These are phyloP conservation scores for Erethizon dorsatum DNA, from an alignment of 2,797 vertebrate species.

Conservation along the genomic window DNA sequence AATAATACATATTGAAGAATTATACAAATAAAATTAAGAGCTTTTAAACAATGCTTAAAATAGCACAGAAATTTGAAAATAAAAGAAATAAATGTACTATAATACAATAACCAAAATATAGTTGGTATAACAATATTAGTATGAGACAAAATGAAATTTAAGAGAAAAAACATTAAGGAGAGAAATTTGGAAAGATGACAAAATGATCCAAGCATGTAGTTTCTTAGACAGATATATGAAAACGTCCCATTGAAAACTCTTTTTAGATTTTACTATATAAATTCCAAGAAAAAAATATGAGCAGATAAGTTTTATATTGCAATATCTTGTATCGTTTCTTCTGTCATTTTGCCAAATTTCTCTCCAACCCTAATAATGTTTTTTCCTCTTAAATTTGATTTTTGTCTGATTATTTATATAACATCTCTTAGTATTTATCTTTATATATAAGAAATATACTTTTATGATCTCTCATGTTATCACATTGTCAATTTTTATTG, in stretches of 20 bases:
- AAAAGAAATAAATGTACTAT: not conserved
- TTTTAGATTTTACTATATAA: not conserved
- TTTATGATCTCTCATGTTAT: not conserved
- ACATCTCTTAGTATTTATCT: not conserved
- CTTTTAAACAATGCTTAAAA: constrained; percentile 3
- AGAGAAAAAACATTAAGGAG: not conserved
- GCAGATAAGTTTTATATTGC: not conserved
- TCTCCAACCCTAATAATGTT: not conserved
- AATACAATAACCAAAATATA: not conserved
- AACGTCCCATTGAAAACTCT: not conserved
- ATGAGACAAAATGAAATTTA: not conserved
- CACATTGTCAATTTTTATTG: not conserved
- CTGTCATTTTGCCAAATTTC: not conserved
- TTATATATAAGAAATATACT: not conserved
- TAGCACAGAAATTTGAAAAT: not conserved
- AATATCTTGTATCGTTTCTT: not conserved
- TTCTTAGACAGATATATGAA: not conserved
- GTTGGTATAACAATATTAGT: not conserved
- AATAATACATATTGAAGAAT: not conserved
- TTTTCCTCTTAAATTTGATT: not conserved
- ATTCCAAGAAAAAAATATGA: constrained; percentile 2
- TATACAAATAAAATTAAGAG: constrained; percentile 2
- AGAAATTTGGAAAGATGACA: not conserved
- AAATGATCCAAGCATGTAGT: not conserved
- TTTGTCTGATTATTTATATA: not conserved